Evolutionary conservation across 2,888 invertebrate genomes (phyloP), one percentile per base, ranked within the genome.

Genomic region (Hydraecia micacea): DNA sequence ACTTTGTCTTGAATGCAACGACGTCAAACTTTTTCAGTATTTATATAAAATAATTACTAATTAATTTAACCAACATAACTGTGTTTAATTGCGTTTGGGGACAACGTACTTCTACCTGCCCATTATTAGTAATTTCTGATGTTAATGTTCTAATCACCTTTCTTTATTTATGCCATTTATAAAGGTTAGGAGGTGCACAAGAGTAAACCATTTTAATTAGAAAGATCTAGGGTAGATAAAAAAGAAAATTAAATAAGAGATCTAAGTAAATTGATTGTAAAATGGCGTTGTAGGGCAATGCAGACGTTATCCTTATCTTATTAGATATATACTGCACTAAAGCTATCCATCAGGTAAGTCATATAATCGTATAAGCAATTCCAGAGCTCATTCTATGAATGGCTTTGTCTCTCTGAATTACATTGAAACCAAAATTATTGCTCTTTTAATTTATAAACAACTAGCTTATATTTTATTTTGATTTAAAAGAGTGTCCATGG

Each of bases 61-160:
- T 42, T 73, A 39, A 32, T 66, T 8, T n/a, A 52, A 52, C 49
- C 15, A 42, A 25, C 28, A 39, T 39, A 39, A 39, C 93, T 93
- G 93, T 93, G 89, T 93, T 91, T 93, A 94, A 94, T 94, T 92
- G 91, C 91, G 90, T 91, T 81, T 91, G 90, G 89, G 87, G 91
- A 92, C 90, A 88, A 75, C 81, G 81, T 90, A 88, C 85, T 63
- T 18, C 18, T 8, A 80, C 58, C 55, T 60, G 6, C 15, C 63
- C 74, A 81, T 85, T 87, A 85, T 77, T 74, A 69, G 75, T 75
- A 75, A 81, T 83, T 81, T 78, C 72, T 79, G 68, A 81, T 83
- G 86, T 84, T 85, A 83, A 88, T 36, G 75, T 75, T 65, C 85
- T 86, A 90, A 88, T 87, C 80, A 82, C 71, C 78, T 86, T 80